Base-by-base conservation (phyloP, 2,113 vertebrate species). In the Trematomus loennbergii region DNA sequence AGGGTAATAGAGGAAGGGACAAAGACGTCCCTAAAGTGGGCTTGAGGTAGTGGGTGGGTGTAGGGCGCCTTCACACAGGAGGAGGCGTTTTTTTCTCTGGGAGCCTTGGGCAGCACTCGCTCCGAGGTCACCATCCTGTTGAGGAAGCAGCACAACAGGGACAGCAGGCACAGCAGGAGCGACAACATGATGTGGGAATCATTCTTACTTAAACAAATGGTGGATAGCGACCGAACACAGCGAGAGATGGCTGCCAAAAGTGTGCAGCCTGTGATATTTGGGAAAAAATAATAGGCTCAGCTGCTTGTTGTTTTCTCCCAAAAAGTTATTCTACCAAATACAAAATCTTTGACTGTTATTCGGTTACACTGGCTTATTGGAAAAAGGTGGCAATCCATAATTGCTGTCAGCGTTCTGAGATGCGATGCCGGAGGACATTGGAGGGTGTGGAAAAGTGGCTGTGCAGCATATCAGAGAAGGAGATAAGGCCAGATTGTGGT, bases 401-500 rank as follows among this genome's bases (percentile, higher is more conserved):
- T 75, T 81, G 73, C 81, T 84, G 84, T 89, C 87, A 83, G 78
- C 78, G 45, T 84, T 83, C 72, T 87, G 25, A 75, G 82, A 90
- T 75, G 74, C 22, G 54, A 78, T 22, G 76, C 84, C 72, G 72
- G 75, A 84, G 87, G 87, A 88, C 84, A 61, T 60, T 50, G 78
- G 78, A 86, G 82, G 74, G 78, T 86, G 85, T 82, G 81, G 77
- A 90, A 81, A 92, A 89, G 84, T 86, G 83, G 80, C 88, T 89
- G 87, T 79, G 53, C 84, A 81, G 86, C 83, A 80, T 89, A 89
- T 93, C 88, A 89, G 84, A 77, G 69, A 16, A 50, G 33, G 43
- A 91, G 91, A 94, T 93, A 89, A 92, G 86, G 77, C 80, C 86
- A 92, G 91, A 92, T 93, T 86, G 90, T 88, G 80, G 62, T 50